Evolutionary conservation across 2,113 vertebrate genomes (phyloP), one percentile per base, ranked within the genome.

Genomic region (Herpailurus yagouaroundi): DNA sequence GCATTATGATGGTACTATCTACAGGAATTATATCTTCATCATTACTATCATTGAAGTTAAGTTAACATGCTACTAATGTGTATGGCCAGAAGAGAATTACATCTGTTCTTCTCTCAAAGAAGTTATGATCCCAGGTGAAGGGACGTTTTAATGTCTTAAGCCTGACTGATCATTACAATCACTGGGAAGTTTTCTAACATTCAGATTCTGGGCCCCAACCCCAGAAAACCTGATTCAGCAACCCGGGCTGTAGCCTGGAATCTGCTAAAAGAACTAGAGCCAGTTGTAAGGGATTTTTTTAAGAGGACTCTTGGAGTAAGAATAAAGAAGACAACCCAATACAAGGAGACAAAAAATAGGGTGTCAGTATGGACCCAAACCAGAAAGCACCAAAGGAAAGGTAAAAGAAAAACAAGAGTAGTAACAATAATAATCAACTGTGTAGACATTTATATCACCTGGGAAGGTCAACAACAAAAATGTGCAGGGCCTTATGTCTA

Each of bases 81-180:
- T 64, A 52, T n/a, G n/a, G 57, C 6, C 33, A 83, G 31, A 68
- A 93, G 16, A 76, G 6, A 81, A 55, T 18, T 91, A 55, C 33
- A n/a, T 41, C 82, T 89, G 12, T 81, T 48, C 38, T 27, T 94
- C 92, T 93, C 33, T 68, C 19, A 92, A 95, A 97, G 66, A 77
- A 27, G 27, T 74, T 85, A 71, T 41, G 94, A 66, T 55, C n/a
- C 5, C 27, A 85, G 48, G 38, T 52, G 33, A 71, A 91, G 50
- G 52, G 63, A 93, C 25, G 31, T 13, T 88, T 94, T 83, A 76
- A 76, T 50, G 83, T 76, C 69, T 57, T 84, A 93, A 96, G 63
- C 3, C 23, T 71, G n/a, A 84, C 29, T 38, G 45, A 80, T n/a
- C 7, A 60, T 25, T 27, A 87, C 11, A 71, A 71, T 93, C 3